These are phyloP conservation scores for Nixonia krombeini DNA, from an alignment of 1,140 invertebrate genomes.

Conservation along the genomic window DNA sequence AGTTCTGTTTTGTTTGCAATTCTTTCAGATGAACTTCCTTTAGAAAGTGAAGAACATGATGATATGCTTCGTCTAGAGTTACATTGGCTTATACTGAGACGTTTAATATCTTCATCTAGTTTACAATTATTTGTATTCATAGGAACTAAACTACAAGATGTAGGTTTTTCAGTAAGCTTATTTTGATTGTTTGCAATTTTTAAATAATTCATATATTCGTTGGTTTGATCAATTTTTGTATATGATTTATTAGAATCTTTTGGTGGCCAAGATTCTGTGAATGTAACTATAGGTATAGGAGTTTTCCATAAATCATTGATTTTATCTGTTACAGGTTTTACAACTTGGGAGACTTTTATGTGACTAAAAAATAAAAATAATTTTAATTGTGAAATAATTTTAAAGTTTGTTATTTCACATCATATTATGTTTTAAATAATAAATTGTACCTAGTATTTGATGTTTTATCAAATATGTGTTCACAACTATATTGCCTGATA, in stretches of 20 bases:
- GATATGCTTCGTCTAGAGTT: neutral
- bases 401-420: constrained; percentile 4
- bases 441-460: constrained; percentile 41
- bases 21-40: neutral
- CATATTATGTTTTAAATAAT: no score
- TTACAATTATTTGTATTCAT: no score
- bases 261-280: neutral
- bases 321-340: neutral
- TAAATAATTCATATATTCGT: no score
- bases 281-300: neutral
- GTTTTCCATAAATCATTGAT: constrained; percentile 7
- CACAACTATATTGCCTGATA: constrained; percentile 52
- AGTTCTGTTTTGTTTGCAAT: neutral
- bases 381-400: no score
- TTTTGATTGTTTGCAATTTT: no score
- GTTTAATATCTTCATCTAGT: constrained; percentile 1
- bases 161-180: no score
- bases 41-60: neutral
- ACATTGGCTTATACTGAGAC: neutral
- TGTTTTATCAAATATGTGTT: constrained; percentile 44
- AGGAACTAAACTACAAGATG: no score
- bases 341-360: constrained; percentile 8
- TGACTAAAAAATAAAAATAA: constrained; percentile 19
- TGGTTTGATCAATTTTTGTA: no score
- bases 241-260: neutral